phyloP scores from a whole-genome alignment of 2,888 invertebrate species.

The Trachelus iudaicus region DNA sequence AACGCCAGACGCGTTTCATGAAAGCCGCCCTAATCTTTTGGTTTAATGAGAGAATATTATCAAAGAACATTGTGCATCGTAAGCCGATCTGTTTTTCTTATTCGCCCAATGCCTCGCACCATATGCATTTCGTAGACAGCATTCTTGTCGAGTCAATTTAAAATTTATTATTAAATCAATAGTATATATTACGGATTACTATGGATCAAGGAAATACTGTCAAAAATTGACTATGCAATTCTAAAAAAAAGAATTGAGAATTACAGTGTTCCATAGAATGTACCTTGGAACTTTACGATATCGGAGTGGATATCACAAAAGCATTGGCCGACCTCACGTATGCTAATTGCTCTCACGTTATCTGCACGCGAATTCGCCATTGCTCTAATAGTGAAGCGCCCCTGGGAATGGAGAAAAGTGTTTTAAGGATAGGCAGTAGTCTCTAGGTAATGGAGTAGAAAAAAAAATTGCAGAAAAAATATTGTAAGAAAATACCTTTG shows the following conservation, averaged over 20 bases:
- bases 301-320: slow-evolving; percentile 1
- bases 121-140: neutral
- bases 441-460: neutral
- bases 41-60: neutral
- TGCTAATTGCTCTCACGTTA: slow-evolving; percentile 58
- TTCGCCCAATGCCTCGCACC: neutral
- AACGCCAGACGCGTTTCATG: slow-evolving; percentile 20
- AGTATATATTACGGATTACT: neutral
- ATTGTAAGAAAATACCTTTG: neutral
- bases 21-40: slow-evolving; percentile 7
- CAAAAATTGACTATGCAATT: neutral
- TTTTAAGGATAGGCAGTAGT: neutral
- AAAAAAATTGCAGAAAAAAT: neutral
- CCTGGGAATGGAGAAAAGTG: neutral
- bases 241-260: neutral
- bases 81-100: neutral
- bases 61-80: neutral
- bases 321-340: slow-evolving; percentile 50
- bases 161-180: too few relatives aligned
- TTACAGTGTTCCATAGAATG: neutral
- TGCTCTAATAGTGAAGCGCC: slow-evolving; percentile 12
- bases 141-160: neutral
- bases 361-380: slow-evolving; percentile 54
- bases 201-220: neutral
- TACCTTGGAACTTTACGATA: neutral